Evolutionary conservation across 2,113 vertebrate genomes (phyloP).

Genomic region (Grallaria varia): DNA sequence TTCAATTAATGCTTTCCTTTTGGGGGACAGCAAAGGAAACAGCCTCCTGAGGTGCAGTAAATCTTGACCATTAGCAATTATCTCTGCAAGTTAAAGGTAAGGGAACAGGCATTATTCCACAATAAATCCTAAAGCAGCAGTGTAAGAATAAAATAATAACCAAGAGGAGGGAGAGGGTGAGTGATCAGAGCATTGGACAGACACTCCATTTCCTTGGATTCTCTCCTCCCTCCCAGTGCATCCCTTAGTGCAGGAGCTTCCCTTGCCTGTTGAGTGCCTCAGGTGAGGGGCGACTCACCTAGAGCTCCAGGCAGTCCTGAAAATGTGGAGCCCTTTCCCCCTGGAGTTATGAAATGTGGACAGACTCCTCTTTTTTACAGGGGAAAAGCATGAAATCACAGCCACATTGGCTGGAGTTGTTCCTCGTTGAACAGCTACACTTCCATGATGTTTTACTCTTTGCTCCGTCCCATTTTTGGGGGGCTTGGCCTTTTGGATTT

Average conservation of each 20-base stretch:
- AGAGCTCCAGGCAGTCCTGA: background rate
- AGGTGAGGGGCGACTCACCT: background rate
- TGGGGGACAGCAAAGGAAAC: background rate
- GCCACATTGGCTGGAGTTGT: constrained; percentile 45
- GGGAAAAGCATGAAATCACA: constrained; percentile 69
- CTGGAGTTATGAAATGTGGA: constrained; percentile 58
- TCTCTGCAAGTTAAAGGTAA: background rate
- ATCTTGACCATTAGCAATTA: background rate
- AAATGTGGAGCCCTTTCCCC: constrained; percentile 32
- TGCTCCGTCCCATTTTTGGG: constrained; percentile 63
- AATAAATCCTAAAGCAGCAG: background rate
- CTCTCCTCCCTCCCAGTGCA: background rate
- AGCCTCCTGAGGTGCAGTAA: background rate
- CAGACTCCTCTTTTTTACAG: constrained; percentile 52
- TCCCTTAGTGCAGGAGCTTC: background rate
- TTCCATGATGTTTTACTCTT: constrained; percentile 68
- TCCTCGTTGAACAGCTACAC: constrained; percentile 66
- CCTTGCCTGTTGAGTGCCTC: background rate
- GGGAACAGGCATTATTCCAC: background rate
- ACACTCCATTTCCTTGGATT: background rate
- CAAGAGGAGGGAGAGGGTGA: background rate
- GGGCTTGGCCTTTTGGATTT: constrained; percentile 58
- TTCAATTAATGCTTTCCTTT: background rate
- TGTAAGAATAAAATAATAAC: background rate
- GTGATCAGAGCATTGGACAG: background rate